phyloP scores from a whole-genome alignment of 2,113 vertebrate species.

The Gila orcuttii region DNA sequence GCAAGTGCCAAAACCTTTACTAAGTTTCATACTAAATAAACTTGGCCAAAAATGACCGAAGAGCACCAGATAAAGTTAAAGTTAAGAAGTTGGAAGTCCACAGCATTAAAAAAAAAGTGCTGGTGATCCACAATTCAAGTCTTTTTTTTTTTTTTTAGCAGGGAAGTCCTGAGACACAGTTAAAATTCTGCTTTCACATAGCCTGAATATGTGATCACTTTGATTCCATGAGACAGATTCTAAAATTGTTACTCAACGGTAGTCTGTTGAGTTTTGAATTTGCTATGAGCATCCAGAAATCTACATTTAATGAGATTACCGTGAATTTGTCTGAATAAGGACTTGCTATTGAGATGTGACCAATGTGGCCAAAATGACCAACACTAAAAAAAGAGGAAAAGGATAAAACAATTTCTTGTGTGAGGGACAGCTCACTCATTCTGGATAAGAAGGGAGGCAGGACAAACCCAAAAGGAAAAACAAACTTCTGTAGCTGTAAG shows the following conservation, averaged over 20 bases:
- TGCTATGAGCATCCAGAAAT: background rate
- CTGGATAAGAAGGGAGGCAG: constrained; percentile 19
- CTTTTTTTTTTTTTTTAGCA: too few species aligned
- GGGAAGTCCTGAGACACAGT: too few species aligned
- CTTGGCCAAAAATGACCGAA: too few species aligned
- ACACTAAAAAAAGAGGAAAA: background rate
- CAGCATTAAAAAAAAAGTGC: too few species aligned
- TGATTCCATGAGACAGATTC: background rate
- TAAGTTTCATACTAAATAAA: too few species aligned
- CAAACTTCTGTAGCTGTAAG: constrained; percentile 59
- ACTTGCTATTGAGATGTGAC: background rate
- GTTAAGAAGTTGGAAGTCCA: too few species aligned
- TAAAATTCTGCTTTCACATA: too few species aligned
- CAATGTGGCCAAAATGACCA: background rate
- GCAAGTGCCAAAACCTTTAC: too few species aligned
- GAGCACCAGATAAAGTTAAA: too few species aligned
- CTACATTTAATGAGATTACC: background rate
- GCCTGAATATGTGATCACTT: too few species aligned
- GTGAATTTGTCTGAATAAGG: background rate
- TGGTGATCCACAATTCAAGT: too few species aligned
- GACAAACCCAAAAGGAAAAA: constrained; percentile 53
- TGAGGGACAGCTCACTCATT: background rate
- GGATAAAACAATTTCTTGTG: background rate
- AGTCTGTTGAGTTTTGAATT: background rate
- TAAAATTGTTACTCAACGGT: background rate